These are phyloP conservation scores for Nephotettix cincticeps DNA, from an alignment of 1,140 invertebrate species.

Conservation along the genomic window DNA sequence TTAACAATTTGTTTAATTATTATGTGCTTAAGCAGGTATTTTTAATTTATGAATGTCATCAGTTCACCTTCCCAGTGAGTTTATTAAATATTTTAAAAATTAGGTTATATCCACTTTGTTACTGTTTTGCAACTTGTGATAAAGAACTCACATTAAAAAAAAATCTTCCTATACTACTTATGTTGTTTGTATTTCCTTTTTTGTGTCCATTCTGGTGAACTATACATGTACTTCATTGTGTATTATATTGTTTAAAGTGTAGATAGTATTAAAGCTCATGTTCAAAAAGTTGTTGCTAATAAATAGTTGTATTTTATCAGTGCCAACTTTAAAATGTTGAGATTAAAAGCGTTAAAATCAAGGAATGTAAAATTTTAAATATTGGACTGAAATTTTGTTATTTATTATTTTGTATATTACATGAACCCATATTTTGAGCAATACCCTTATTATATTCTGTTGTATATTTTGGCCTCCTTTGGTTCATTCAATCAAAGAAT, in stretches of 20 bases:
- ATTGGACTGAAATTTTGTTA: conserved; percentile 8
- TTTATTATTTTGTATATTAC: conserved; percentile 12
- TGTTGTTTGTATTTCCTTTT: conserved; percentile 21
- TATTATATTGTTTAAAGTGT: conserved; percentile 22
- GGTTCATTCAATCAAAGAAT: neutral
- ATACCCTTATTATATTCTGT: neutral
- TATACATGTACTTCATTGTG: conserved; percentile 14
- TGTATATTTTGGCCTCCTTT: neutral
- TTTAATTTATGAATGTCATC: neutral
- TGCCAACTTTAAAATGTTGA: conserved; percentile 20
- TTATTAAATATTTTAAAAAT: conserved; percentile 8
- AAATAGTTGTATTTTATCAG: conserved; percentile 23
- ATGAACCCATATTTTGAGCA: too few species aligned
- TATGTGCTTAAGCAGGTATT: neutral
- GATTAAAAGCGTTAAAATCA: neutral
- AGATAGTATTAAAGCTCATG: conserved; percentile 18
- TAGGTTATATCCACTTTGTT: conserved; percentile 20
- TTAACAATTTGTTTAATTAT: neutral
- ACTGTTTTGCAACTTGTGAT: conserved; percentile 22
- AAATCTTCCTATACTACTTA: conserved; percentile 16
- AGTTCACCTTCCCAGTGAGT: neutral
- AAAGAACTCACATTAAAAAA: conserved; percentile 26
- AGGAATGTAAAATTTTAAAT: neutral
- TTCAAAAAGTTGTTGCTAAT: conserved; percentile 20
- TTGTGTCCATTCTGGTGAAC: conserved; percentile 19